A percentile compares a stretch with the other conserved stretches of the same genome.
These are phyloP conservation scores for Amblyteles armatorius DNA, from an alignment of 2,888 invertebrate genomes.

Conservation along the genomic window DNA sequence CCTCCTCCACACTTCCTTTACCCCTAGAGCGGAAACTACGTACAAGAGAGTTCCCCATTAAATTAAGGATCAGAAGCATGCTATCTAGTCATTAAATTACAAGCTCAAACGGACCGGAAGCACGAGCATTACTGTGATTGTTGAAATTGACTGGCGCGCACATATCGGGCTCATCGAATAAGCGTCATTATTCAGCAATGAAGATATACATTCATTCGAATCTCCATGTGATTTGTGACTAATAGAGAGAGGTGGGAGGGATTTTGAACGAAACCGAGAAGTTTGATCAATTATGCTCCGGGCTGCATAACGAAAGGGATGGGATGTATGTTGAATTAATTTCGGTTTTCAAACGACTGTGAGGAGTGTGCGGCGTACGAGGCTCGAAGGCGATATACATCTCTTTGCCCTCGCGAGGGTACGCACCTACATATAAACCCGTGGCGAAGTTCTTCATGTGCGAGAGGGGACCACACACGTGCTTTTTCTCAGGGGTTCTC, in stretches of 20 bases:
- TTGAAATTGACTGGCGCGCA: constrained; percentile 23
- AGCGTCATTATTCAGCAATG: not conserved
- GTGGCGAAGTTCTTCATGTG: constrained; percentile 53
- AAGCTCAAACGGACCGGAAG: constrained; percentile 46
- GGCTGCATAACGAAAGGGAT: not conserved
- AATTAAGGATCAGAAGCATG: constrained; percentile 52
- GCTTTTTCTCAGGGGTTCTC: constrained; percentile 62
- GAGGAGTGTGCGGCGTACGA: constrained; percentile 43
- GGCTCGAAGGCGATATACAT: constrained; percentile 29
- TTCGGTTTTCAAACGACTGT: constrained; percentile 53
- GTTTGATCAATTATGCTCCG: constrained; percentile 46
- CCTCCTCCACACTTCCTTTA: not conserved
- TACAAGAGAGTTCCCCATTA: constrained; percentile 37
- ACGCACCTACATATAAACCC: constrained; percentile 44
- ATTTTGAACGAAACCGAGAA: constrained; percentile 34
- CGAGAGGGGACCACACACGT: constrained; percentile 64
- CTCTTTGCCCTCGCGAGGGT: constrained; percentile 36
- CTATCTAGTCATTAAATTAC: constrained; percentile 45
- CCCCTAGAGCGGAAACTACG: constrained; percentile 35
- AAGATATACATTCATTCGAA: not conserved
- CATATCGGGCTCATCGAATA: constrained; percentile 35
- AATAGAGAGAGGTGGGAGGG: constrained; percentile 5
- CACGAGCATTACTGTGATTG: constrained; percentile 26
- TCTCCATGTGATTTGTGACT: constrained; percentile 32
- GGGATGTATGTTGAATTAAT: constrained; percentile 43